Evolutionary conservation across 1,140 invertebrate genomes (phyloP), one percentile per base, ranked within the genome.

Genomic region (Drosophila simulans): DNA sequence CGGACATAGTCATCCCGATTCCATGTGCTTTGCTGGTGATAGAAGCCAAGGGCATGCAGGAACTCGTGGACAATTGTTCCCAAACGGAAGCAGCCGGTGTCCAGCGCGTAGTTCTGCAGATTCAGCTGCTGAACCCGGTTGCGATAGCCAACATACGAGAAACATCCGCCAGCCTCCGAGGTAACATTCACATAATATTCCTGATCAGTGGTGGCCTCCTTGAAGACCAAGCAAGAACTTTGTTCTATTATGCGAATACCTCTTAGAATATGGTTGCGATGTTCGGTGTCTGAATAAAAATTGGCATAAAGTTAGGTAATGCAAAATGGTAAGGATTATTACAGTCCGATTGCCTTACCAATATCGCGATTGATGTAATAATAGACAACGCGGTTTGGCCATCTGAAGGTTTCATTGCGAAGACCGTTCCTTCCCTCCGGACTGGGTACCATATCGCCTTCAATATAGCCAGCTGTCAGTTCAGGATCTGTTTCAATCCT

Each of bases 21-120:
- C 3, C 93, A 93, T 8, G 95, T 93, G 76, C 95, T 95, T 86
- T 97, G 96, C 92, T 96, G 95, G 78, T 97, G 95, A 82, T 93
- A 94, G 80, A 96, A 95, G 0, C 95, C 95, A 5, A 95, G 82
- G 0, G 95, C 72, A 76, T 96, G 95, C 39, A 95, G 92, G 10
- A 96, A 85, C 90, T 96, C 95, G 68, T 96, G 95, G 11, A 95
- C 93, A 13, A 96, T 93, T 1, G 94, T 94, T 13, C 93, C 94
- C 49, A 57, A 79, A 66, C 51, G 92, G 43, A 91, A 90, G 17
- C 92, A 92, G 1, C 79, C 83, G 4, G 59, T 27, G 10, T 91
- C 88, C 34, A 93, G 82, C 10, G 92, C 90, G 12, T 93, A 92
- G 3, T 88, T 90, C 8, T 93, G 89, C 34, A 94, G 66, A 65